Evolutionary conservation across 2,797 vertebrate genomes (phyloP).

Genomic region (Schizopygopsis pylzovi): DNA sequence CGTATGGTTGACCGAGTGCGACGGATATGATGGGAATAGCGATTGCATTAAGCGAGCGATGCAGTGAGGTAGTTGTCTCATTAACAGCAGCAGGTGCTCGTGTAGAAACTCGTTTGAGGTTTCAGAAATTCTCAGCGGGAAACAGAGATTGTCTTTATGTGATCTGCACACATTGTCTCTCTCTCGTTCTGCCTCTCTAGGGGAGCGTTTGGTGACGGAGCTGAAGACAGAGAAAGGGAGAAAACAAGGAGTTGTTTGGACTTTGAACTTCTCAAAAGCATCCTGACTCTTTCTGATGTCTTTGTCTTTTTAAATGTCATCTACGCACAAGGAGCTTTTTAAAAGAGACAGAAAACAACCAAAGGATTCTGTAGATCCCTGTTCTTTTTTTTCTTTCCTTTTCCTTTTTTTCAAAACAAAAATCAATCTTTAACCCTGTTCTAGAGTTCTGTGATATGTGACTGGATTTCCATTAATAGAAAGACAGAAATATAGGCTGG

Average conservation of each 20-base stretch:
- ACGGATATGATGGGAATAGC: neutral
- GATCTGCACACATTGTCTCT: slow-evolving; percentile 16
- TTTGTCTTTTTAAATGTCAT: slow-evolving; percentile 36
- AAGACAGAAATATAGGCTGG: slow-evolving; percentile 19
- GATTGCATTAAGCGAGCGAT: neutral
- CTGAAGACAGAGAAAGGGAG: neutral
- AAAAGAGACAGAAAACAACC: slow-evolving; percentile 33
- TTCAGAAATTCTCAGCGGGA: slow-evolving; percentile 22
- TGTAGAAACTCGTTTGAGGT: slow-evolving; percentile 6
- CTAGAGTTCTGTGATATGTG: neutral
- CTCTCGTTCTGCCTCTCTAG: slow-evolving; percentile 11
- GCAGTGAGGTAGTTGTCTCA: neutral
- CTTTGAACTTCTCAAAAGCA: slow-evolving; percentile 38
- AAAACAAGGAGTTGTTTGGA: neutral
- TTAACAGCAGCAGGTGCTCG: slow-evolving; percentile 36
- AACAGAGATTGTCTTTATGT: slow-evolving; percentile 31
- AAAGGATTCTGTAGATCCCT: slow-evolving; percentile 22
- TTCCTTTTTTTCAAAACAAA: neutral
- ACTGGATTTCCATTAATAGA: slow-evolving; percentile 17
- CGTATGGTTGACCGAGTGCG: neutral
- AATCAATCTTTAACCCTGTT: slow-evolving; percentile 12
- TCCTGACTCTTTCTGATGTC: slow-evolving; percentile 22
- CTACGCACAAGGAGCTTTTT: slow-evolving; percentile 19
- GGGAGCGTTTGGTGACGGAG: slow-evolving; percentile 12
- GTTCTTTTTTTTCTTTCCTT: neutral